Conservation (phyloP, 64 coral and sea anemone species). For the Montipora sp. region DNA sequence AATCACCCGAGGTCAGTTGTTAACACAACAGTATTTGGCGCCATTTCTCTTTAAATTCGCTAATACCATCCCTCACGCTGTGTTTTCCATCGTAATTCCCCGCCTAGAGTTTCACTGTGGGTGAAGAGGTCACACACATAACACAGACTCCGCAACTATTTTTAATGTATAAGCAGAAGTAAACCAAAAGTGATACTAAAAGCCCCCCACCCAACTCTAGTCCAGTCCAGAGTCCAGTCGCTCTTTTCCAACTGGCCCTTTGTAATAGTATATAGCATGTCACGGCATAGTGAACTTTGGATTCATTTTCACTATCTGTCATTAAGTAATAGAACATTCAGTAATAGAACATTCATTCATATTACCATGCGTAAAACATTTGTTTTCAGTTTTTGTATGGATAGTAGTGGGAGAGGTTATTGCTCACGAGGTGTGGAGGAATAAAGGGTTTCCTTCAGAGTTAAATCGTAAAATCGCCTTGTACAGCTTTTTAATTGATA, state of each 20-base stretch:
- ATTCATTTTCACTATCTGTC: background rate
- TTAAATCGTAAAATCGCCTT: background rate
- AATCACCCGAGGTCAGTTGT: no score
- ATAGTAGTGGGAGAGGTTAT: background rate
- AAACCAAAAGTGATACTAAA: no score
- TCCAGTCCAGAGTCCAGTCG: background rate
- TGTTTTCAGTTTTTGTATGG: constrained; percentile 37
- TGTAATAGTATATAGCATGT: background rate
- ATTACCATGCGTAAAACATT: background rate
- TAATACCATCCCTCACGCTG: no score
- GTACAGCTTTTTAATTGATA: background rate
- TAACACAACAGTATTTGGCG: no score
- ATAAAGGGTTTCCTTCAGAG: background rate
- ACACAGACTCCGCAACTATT: no score
- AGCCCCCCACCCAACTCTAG: background rate
- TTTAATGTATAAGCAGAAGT: no score
- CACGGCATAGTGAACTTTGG: background rate
- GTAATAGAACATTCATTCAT: background rate
- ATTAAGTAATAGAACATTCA: background rate
- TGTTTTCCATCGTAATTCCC: no score
- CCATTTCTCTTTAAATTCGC: no score
- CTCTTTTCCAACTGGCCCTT: no score
- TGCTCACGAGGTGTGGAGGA: background rate
- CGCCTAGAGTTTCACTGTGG: no score
- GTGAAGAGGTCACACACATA: no score